phyloP scores from a whole-genome alignment of 2,113 vertebrate species.

The Cebidichthys violaceus region DNA sequence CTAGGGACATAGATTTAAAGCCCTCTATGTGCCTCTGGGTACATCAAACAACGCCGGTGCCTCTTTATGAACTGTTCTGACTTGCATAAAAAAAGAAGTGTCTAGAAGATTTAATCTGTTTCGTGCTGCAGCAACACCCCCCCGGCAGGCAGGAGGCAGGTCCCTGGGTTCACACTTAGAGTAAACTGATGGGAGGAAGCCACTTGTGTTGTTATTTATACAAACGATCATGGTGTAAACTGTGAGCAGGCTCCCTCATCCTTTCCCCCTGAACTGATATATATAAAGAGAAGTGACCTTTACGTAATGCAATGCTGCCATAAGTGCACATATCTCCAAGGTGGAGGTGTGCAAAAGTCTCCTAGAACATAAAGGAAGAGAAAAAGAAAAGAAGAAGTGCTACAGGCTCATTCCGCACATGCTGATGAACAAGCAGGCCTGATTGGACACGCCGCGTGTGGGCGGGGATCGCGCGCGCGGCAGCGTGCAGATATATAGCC shows the following conservation, averaged over 20 bases:
- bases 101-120: neutral
- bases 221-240: neutral
- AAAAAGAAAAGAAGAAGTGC: neutral
- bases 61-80: neutral
- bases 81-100: too few species aligned
- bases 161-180: neutral
- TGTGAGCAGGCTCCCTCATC: neutral
- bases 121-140: neutral
- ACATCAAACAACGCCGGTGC: neutral
- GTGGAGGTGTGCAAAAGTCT: neutral
- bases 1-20: neutral
- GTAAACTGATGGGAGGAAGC: neutral
- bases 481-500: neutral
- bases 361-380: neutral
- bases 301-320: neutral
- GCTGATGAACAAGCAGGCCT: conserved; percentile 6
- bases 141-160: neutral
- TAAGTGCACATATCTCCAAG: neutral
- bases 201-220: neutral
- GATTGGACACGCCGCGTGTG: conserved; percentile 46
- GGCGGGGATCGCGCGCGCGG: neutral
- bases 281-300: neutral
- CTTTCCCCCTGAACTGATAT: neutral
- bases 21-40: neutral
- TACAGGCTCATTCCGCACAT: neutral